Percentiles rank a stretch among this genome's conserved stretches.
Conservation (phyloP, 2,797 vertebrate species). For the Protonibea diacanthus region DNA sequence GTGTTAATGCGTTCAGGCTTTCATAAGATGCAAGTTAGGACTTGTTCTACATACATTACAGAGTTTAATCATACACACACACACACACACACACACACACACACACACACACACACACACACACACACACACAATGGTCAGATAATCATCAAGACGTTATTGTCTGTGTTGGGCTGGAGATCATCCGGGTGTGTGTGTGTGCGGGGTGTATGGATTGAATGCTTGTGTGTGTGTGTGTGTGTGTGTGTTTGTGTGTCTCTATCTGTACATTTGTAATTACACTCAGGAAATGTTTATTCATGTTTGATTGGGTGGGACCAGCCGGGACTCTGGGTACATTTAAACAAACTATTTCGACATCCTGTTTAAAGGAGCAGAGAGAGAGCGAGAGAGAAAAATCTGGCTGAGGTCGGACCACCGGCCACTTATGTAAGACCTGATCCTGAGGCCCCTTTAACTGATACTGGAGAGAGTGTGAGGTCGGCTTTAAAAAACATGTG, state of each 20-base stretch:
- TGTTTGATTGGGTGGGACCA: slow-evolving; percentile 89
- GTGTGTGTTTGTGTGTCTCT: slow-evolving; percentile 64
- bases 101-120: neutral
- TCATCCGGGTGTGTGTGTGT: slow-evolving; percentile 36
- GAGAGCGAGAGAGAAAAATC: slow-evolving; percentile 58
- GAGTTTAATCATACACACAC: neutral
- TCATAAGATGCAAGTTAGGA: slow-evolving; percentile 48
- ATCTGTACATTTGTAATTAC: slow-evolving; percentile 90
- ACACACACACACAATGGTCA: slow-evolving; percentile 3
- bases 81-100: slow-evolving; percentile 40
- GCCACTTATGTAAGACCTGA: slow-evolving; percentile 75
- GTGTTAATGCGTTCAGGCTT: slow-evolving; percentile 28
- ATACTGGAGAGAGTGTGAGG: slow-evolving; percentile 13
- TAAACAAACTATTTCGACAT: slow-evolving; percentile 93
- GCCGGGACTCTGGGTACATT: slow-evolving; percentile 88
- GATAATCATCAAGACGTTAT: slow-evolving; percentile 53
- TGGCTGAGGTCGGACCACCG: slow-evolving; percentile 70
- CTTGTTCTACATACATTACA: slow-evolving; percentile 43
- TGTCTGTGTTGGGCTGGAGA: slow-evolving; percentile 34
- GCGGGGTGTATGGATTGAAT: neutral
- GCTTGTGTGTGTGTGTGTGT: slow-evolving; percentile 31
- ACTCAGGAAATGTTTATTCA: slow-evolving; percentile 94
- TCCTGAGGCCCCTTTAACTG: slow-evolving; percentile 33
- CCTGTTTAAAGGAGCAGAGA: slow-evolving; percentile 89
- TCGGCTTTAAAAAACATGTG: slow-evolving; percentile 23